phyloP scores from a whole-genome alignment of 92 coral and sea anemone genomes.

The Bergia sp. region DNA sequence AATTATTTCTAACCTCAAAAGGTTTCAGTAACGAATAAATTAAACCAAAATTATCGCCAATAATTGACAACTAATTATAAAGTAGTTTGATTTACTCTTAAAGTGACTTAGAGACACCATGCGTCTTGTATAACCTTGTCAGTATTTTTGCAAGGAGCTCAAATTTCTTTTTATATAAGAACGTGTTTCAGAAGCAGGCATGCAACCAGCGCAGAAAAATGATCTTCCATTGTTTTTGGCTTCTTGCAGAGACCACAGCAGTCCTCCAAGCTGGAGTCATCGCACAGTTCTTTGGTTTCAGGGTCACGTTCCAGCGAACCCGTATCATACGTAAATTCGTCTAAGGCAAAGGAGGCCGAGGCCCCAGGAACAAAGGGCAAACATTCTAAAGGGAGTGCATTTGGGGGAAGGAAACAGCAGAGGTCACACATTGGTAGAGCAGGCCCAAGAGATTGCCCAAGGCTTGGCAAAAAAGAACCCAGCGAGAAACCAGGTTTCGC shows the following conservation, averaged over 20 bases:
- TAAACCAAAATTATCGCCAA: too few species aligned
- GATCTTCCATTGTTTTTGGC: not conserved
- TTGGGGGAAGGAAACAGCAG: constrained; percentile 6
- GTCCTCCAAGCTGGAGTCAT: not conserved
- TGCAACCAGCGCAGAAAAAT: not conserved
- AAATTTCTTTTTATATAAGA: too few species aligned
- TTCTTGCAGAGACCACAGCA: constrained; percentile 17
- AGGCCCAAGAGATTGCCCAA: constrained; percentile 15
- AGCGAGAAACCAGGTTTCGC: not conserved
- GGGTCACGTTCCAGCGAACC: not conserved
- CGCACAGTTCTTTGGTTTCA: not conserved
- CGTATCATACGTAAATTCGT: not conserved
- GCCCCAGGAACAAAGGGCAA: constrained; percentile 9
- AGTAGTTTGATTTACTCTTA: too few species aligned
- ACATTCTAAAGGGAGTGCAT: not conserved
- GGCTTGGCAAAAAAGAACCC: not conserved
- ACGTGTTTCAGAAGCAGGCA: not conserved
- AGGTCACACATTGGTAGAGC: not conserved
- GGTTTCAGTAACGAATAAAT: too few species aligned
- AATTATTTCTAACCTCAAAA: too few species aligned
- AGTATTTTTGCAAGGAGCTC: too few species aligned
- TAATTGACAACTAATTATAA: too few species aligned
- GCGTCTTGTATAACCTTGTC: too few species aligned
- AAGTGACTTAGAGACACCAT: too few species aligned
- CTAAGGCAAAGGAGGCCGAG: not conserved